A percentile compares a stretch with the other conserved stretches of the same genome.
Conservation (phyloP, 2,888 invertebrate genomes). For the Osmoderma eremita region DNA sequence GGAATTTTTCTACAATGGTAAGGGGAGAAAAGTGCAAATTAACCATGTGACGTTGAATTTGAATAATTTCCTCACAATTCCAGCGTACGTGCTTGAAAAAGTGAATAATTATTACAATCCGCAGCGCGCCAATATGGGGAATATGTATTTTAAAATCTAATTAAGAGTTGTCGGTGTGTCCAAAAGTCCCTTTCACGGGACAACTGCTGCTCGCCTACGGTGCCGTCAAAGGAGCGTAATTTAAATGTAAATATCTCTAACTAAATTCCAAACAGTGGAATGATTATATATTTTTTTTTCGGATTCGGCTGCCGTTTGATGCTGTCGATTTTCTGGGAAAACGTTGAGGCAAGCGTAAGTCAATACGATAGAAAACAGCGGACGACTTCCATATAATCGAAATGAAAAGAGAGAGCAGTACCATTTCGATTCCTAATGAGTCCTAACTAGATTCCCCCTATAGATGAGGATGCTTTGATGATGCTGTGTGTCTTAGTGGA, state of each 20-base stretch:
- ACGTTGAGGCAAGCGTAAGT: constrained; percentile 14
- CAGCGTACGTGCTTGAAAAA: background rate
- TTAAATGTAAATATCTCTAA: constrained; percentile 34
- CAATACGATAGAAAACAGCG: constrained; percentile 20
- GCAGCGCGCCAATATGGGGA: constrained; percentile 1
- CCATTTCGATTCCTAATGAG: constrained; percentile 17
- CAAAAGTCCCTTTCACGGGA: constrained; percentile 1
- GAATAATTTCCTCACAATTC: constrained; percentile 17
- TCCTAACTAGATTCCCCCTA: background rate
- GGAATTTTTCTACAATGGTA: no score
- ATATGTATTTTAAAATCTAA: constrained; percentile 33
- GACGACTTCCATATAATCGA: background rate
- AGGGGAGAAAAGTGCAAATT: constrained; percentile 9
- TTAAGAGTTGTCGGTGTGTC: constrained; percentile 18
- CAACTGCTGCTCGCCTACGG: constrained; percentile 12
- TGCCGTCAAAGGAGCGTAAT: constrained; percentile 28
- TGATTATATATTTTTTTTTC: constrained; percentile 8
- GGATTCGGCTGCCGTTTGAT: constrained; percentile 9
- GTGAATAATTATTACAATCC: constrained; percentile 20
- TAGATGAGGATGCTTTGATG: background rate
- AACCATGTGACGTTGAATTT: constrained; percentile 12
- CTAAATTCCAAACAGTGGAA: constrained; percentile 19
- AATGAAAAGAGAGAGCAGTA: constrained; percentile 14
- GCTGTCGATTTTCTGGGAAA: constrained; percentile 13
- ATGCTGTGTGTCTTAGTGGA: background rate